Conservation (phyloP, 1,140 invertebrate genomes). For the Euglossa dilemma region DNA sequence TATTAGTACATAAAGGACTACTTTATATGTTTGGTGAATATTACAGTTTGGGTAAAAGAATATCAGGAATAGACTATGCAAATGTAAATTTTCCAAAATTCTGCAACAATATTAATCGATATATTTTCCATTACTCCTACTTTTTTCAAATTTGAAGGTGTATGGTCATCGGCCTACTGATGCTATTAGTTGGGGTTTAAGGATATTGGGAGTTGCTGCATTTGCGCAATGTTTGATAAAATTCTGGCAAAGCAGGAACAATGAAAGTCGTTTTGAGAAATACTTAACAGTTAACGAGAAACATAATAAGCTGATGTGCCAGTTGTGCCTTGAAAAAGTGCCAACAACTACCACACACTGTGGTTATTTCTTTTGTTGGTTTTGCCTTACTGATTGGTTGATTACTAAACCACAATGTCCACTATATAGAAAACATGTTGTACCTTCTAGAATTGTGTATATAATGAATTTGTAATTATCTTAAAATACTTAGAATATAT, state of each 20-base stretch:
- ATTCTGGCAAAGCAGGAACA: constrained; percentile 66
- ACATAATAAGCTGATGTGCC: constrained; percentile 83
- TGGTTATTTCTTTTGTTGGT: constrained; percentile 96
- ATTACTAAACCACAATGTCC: constrained; percentile 87
- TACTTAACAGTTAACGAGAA: constrained; percentile 38
- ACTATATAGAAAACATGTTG: constrained; percentile 85
- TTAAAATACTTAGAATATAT: constrained; percentile 59
- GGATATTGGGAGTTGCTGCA: constrained; percentile 75
- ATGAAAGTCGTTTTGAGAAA: constrained; percentile 19
- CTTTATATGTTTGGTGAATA: constrained; percentile 79
- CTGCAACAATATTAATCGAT: not conserved
- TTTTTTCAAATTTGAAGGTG: constrained; percentile 69
- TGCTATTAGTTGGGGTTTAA: constrained; percentile 77
- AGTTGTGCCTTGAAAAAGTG: constrained; percentile 89
- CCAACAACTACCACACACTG: constrained; percentile 87
- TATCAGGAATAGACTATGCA: constrained; percentile 76
- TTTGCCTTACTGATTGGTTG: constrained; percentile 89
- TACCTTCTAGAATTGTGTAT: constrained; percentile 83
- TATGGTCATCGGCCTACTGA: constrained; percentile 72
- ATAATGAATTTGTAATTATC: constrained; percentile 83
- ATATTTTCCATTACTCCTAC: not conserved
- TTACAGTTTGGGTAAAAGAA: constrained; percentile 76
- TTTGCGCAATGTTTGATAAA: constrained; percentile 74
- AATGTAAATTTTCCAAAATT: constrained; percentile 70
- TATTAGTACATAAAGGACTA: constrained; percentile 77